Conservation (phyloP, 2,113 vertebrate species). For the Lota lota region DNA sequence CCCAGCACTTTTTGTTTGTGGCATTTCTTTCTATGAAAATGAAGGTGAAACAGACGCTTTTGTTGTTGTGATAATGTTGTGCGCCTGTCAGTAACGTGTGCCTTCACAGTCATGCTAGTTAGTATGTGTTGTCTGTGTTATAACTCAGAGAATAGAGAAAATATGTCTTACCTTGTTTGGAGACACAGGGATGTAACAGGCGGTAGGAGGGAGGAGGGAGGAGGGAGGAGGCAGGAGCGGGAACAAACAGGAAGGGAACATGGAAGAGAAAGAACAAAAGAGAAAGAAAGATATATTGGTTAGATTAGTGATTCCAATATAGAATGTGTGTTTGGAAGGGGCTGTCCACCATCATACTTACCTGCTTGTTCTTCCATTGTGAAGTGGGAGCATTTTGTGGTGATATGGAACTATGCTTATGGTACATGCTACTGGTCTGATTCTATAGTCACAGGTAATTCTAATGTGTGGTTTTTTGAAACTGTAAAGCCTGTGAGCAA, state of each 20-base stretch:
- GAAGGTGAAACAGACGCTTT: not conserved
- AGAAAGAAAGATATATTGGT: constrained; percentile 33
- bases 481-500: too few species aligned
- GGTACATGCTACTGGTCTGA: not conserved
- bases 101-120: not conserved
- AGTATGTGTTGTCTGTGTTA: constrained; percentile 15
- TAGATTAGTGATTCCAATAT: constrained; percentile 43
- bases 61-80: constrained; percentile 6
- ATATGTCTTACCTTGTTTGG: constrained; percentile 70
- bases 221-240: constrained; percentile 9
- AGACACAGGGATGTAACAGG: constrained; percentile 31
- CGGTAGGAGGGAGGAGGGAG: constrained; percentile 2
- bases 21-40: too few species aligned
- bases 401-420: not conserved
- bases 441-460: not conserved
- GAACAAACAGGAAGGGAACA: constrained; percentile 35
- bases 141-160: constrained; percentile 21
- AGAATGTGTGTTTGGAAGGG: constrained; percentile 27
- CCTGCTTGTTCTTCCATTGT: constrained; percentile 20
- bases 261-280: constrained; percentile 57
- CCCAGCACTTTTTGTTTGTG: not conserved
- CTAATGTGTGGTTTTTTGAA: not conserved
- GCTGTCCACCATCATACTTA: constrained; percentile 53
- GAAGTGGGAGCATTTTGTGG: not conserved
- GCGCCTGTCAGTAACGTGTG: not conserved